Evolutionary conservation across 2,797 vertebrate genomes (phyloP), one percentile per base, ranked within the genome.

Genomic region (Pelochelys cantorii): DNA sequence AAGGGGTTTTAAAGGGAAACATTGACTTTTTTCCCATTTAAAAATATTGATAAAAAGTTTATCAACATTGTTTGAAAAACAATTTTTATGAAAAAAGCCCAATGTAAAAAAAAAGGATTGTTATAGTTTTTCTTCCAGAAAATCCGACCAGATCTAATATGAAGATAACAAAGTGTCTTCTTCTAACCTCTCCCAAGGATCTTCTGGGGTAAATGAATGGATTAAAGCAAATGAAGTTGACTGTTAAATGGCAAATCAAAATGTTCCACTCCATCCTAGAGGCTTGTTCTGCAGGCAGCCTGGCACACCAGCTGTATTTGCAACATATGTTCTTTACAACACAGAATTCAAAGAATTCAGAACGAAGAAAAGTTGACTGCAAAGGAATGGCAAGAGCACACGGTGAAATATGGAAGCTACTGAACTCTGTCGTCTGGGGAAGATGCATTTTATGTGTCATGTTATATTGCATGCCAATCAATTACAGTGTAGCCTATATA

Each of bases 401-500:
- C 95, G 96, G 97, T 96, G 96, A 98, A 97, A 97, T 97, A 96
- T 97, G 90, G 97, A 96, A 97, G 97, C 93, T 98, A 97, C 97
- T 31, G 90, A 96, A 94, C 88, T 65, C 25, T 7, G 82, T 29
- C 75, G 93, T 97, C 91, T 86, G 96, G 88, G 94, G 97, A 98
- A 97, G 95, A 97, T 94, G 96, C 97, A 97, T 98, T 98, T 98
- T 97, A 98, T 97, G 97, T 95, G 97, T 97, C 85, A 52, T 97
- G 97, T 97, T 98, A 97, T 96, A 97, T 94, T 97, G 97, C 97
- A 97, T 95, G 97, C 97, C 97, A 94, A 98, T 97, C 96, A 97
- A 97, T 97, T 97, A 97, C 77, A 80, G 97, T 62, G 92, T 92
- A 97, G 98, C 98, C 99, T 99, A 98, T 99, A 99, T 99, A 99